phyloP scores from a whole-genome alignment of 2,888 invertebrate species.

The Pachliopta kotzebuea region DNA sequence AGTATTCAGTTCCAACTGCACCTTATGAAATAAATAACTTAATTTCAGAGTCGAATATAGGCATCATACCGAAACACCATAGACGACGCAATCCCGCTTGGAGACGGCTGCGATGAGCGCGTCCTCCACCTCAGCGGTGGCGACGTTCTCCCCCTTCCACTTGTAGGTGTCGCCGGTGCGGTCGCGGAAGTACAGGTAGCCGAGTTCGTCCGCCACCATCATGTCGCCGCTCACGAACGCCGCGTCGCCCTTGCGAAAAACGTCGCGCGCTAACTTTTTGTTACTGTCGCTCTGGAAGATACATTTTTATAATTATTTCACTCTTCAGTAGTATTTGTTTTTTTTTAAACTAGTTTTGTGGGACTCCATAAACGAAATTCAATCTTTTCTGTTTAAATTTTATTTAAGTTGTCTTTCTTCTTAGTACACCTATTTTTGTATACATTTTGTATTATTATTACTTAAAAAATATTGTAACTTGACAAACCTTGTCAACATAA shows the following conservation, averaged over 20 bases:
- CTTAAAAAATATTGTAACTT: background rate
- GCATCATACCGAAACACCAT: slow-evolving; percentile 91
- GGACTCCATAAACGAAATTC: too few species aligned
- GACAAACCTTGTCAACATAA: slow-evolving; percentile 78
- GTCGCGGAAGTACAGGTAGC: slow-evolving; percentile 96
- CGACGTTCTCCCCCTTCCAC: slow-evolving; percentile 98
- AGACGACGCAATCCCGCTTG: slow-evolving; percentile 90
- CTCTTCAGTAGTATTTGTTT: too few species aligned
- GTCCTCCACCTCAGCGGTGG: slow-evolving; percentile 97
- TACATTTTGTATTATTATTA: slow-evolving; percentile 13
- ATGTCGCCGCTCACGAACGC: slow-evolving; percentile 96
- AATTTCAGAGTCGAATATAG: background rate
- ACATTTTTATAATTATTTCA: too few species aligned
- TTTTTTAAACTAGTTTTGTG: too few species aligned
- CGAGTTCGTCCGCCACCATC: slow-evolving; percentile 93
- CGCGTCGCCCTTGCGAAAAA: slow-evolving; percentile 91
- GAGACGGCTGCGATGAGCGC: slow-evolving; percentile 89
- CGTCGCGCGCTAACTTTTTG: slow-evolving; percentile 90
- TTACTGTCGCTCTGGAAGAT: slow-evolving; percentile 84
- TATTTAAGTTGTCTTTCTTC: too few species aligned
- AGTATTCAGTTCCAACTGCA: too few species aligned
- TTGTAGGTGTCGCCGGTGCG: slow-evolving; percentile 92
- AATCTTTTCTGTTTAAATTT: too few species aligned
- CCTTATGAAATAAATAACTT: too few species aligned
- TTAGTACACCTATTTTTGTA: background rate